A percentile compares a stretch with the other conserved stretches of the same genome.
phyloP scores from a whole-genome alignment of 2,113 vertebrate genomes.

The Mirza zaza region DNA sequence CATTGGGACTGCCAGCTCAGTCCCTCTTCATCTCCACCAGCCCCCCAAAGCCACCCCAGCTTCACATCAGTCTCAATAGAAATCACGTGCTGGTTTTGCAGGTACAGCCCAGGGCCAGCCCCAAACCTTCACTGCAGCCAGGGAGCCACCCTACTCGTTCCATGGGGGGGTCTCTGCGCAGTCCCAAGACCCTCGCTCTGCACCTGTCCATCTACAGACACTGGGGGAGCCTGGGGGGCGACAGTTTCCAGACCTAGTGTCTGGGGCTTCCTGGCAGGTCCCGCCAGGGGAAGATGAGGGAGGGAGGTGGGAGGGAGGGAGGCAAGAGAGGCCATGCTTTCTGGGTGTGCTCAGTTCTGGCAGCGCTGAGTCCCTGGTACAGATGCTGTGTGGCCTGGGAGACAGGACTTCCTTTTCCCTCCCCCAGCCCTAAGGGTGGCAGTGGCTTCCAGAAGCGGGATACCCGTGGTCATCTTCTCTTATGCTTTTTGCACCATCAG shows the following conservation, averaged over 20 bases:
- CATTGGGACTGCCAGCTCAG: not conserved
- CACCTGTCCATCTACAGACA: rapidly evolving
- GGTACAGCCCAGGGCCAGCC: not conserved
- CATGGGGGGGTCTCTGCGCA: no score
- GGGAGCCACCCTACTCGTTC: no score
- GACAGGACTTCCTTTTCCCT: not conserved
- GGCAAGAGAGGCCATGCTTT: not conserved
- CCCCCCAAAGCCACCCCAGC: not conserved
- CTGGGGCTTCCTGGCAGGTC: not conserved
- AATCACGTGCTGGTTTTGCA: not conserved
- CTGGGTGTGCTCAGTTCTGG: not conserved
- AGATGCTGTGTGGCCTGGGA: no score
- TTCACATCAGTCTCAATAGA: not conserved
- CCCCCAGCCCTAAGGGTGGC: not conserved
- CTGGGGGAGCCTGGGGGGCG: not conserved
- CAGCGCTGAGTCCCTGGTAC: rapidly evolving
- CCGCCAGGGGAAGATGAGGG: not conserved
- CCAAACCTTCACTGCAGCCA: not conserved
- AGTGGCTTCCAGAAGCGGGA: not conserved
- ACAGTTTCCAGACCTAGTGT: not conserved
- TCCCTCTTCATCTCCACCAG: no score
- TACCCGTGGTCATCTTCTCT: not conserved
- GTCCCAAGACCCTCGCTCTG: rapidly evolving
- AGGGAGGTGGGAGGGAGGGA: no score
- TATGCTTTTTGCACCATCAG: not conserved